Base-by-base conservation (phyloP, 2,113 vertebrate genomes). In the Riparia riparia region DNA sequence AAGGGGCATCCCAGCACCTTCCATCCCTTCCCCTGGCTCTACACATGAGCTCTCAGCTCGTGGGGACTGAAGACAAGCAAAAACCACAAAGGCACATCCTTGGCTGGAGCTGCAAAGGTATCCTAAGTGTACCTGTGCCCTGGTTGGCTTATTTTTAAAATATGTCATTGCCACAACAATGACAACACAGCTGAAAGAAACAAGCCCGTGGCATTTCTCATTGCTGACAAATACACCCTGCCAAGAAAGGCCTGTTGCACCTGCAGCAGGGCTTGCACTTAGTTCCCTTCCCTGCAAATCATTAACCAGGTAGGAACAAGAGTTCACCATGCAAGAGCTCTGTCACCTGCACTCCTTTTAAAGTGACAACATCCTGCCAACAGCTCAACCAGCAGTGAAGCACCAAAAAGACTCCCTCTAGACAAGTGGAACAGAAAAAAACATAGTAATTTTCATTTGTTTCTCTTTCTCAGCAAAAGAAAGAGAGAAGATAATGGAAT, bases 291-390 rank as follows among this genome's bases (percentile, higher is more conserved):
- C 56, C 86, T 85, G 79, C 71, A 93, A 95, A 95, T 95, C 87
- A 97, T 97, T 96, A 95, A 95, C 91, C 21, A 91, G 56, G 69
- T 2, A 73, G 66, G 89, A 89, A 58, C 89, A 78, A 66, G 78
- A 14, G 65, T 44, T 92, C 42, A 28, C 18, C 77, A 11, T 0
- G 74, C 64, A 64, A 72, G 41, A 89, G 61, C 47, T 92, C 21
- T 77, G 78, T 49, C 88, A 83, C 82, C 70, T 65, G 77, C 39
- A 13, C 54, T 78, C 50, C 60, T 64, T 84, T 79, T 56, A 95
- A 93, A 95, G 69, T 34, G 39, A 79, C 51, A 85, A 11, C 12
- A n/a, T 37, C 66, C 56, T 81, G 61, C 66, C 69, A 79, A 21
- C 70, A 73, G 61, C 63, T 64, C 37, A 22, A 18, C 7, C 68